Base-by-base conservation (phyloP, 2,113 vertebrate species). In the Sterna hirundo region DNA sequence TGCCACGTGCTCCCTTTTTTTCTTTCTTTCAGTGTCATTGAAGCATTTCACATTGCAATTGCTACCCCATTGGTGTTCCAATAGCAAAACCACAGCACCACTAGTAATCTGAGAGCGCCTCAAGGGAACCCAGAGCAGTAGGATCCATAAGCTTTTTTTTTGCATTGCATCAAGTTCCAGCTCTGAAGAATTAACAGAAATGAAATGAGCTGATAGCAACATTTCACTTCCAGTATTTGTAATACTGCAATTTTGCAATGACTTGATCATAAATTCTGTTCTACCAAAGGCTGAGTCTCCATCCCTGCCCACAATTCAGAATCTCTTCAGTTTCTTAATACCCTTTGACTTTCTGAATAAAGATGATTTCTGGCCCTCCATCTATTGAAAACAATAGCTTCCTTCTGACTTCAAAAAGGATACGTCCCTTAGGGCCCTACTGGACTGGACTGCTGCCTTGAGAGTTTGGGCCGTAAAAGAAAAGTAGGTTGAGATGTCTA, bases 381-480 rank as follows among this genome's bases (percentile, higher is more conserved):
- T 93, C 61, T 69, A 76, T 11, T 77, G 93, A 76, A 95, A 94
- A 96, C 93, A 95, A 97, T 87, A 82, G 93, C 58, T 80, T 86
- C 60, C 58, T 80, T 89, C 78, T 91, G 91, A 94, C 87, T 96
- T 95, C 68, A 90, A 74, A 87, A 84, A 77, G 42, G 38, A 87
- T 51, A 38, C 21, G 27, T 85, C 91, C 94, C 91, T 81, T 55
- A 83, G 52, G 90, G 46, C 25, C 55, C 36, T 74, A 57, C n/a
- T 70, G 82, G 66, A 89, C 58, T 87, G 26, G 18, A 65, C 42
- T 70, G 66, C 40, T 80, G 86, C 71, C 84, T 80, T 52, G 22
- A 91, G 86, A 96, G 52, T 49, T 57, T 55, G 40, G 40, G 71
- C 18, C 44, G 40, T 82, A 76, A 83, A 94, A 89, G 36, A 54